Evolutionary conservation across 2,113 vertebrate species (phyloP).

Genomic region (Cyanoramphus novaezelandiae): DNA sequence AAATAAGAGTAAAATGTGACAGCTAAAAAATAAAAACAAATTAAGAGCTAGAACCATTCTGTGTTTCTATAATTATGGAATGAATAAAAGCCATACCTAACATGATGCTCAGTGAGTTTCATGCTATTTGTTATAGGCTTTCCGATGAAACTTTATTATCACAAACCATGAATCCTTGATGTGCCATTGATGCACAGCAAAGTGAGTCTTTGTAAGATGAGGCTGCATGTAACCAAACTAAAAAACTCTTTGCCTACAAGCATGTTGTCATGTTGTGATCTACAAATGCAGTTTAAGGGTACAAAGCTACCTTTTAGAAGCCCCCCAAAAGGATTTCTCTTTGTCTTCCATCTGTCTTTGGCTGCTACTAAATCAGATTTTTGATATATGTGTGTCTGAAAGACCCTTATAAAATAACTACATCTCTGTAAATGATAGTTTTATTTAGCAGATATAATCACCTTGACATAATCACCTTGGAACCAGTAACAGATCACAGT

Average conservation of each 20-base stretch:
- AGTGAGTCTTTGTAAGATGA: not conserved
- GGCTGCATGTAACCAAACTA: not conserved
- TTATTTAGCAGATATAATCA: not conserved
- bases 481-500: not conserved
- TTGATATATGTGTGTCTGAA: not conserved
- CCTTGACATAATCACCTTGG: not conserved
- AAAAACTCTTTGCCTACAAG: not conserved
- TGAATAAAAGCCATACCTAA: not conserved
- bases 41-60: not conserved
- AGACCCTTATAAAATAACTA: not conserved
- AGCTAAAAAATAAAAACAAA: not conserved
- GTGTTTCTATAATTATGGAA: not conserved
- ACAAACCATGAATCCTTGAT: not conserved
- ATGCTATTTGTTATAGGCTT: not conserved
- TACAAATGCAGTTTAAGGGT: not conserved
- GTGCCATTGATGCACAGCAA: not conserved
- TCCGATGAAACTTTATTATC: not conserved
- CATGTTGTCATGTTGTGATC: not conserved
- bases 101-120: not conserved
- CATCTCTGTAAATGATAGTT: not conserved
- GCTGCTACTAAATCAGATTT: not conserved
- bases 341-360: not conserved
- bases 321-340: not conserved
- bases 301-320: not conserved
- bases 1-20: not conserved